A percentile compares a stretch with the other conserved stretches of the same genome.
phyloP scores from a whole-genome alignment of 2,113 vertebrate genomes.

The Eidolon helvum region DNA sequence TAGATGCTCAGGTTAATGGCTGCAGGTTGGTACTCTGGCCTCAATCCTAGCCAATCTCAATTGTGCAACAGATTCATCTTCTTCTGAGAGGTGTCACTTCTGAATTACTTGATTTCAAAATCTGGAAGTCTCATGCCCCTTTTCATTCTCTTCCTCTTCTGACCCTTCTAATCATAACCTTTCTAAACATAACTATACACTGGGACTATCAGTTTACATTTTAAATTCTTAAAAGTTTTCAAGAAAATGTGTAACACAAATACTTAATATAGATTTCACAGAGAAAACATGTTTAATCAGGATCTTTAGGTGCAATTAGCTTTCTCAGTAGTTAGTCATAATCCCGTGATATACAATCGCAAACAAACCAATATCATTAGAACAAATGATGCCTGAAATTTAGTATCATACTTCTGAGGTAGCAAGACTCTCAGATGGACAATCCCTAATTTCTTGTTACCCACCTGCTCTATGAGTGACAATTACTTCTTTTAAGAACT shows the following conservation, averaged over 20 bases:
- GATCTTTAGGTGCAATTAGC: neutral
- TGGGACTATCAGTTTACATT: neutral
- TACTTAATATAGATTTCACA: neutral
- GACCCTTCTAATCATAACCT: neutral
- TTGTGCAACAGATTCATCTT: neutral
- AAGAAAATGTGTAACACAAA: neutral
- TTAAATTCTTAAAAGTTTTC: conserved; percentile 1
- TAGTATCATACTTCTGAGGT: neutral
- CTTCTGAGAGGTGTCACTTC: neutral
- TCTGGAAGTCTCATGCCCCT: neutral
- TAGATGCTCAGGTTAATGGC: neutral
- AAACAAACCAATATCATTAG: neutral
- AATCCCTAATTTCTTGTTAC: neutral
- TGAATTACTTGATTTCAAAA: neutral
- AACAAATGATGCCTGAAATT: neutral
- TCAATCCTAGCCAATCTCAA: neutral
- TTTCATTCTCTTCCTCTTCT: neutral
- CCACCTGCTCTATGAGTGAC: neutral
- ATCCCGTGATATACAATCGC: neutral
- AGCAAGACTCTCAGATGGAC: neutral
- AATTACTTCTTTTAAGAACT: conserved; percentile 12
- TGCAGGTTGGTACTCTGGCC: neutral
- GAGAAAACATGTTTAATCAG: neutral
- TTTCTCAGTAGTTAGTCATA: neutral
- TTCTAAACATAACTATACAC: neutral